phyloP scores from a whole-genome alignment of 1,140 invertebrate species.

The Holcopasites calliopsidis region DNA sequence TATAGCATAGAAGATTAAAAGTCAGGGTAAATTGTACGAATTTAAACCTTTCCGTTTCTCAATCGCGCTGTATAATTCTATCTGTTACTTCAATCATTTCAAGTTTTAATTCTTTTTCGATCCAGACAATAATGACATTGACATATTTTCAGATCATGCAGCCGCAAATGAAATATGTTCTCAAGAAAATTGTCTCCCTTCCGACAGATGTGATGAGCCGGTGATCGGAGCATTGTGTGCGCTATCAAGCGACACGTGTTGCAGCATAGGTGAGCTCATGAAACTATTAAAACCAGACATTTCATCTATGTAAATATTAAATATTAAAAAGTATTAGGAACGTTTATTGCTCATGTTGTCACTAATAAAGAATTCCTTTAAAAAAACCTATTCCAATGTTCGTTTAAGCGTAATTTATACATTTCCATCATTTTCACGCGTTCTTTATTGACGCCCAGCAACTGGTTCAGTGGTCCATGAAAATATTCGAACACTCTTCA shows the following conservation, averaged over 20 bases:
- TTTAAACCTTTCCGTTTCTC: not conserved
- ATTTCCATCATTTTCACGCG: not conserved
- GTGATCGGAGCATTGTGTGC: slow-evolving; percentile 4
- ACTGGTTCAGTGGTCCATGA: no score
- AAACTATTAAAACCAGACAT: no score
- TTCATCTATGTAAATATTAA: not conserved
- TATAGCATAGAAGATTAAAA: no score
- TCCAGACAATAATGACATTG: not conserved
- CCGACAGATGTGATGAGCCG: slow-evolving; percentile 37
- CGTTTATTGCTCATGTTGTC: not conserved
- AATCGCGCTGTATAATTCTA: not conserved
- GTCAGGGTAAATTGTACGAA: no score
- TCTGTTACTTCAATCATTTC: no score
- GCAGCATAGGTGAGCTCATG: slow-evolving; percentile 60
- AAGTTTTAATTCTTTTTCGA: no score
- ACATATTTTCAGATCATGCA: slow-evolving; percentile 39
- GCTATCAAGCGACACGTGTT: slow-evolving; percentile 53
- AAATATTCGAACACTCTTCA: no score
- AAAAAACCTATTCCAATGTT: not conserved
- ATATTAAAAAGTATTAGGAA: not conserved
- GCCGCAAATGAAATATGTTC: slow-evolving; percentile 47
- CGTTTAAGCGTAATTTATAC: not conserved
- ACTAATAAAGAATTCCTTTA: slow-evolving; percentile 1
- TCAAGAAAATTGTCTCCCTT: slow-evolving; percentile 57
- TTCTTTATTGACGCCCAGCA: slow-evolving; percentile 3